These are phyloP conservation scores for Trichopoda pennipes DNA, from an alignment of 2,888 invertebrate genomes.

Conservation along the genomic window DNA sequence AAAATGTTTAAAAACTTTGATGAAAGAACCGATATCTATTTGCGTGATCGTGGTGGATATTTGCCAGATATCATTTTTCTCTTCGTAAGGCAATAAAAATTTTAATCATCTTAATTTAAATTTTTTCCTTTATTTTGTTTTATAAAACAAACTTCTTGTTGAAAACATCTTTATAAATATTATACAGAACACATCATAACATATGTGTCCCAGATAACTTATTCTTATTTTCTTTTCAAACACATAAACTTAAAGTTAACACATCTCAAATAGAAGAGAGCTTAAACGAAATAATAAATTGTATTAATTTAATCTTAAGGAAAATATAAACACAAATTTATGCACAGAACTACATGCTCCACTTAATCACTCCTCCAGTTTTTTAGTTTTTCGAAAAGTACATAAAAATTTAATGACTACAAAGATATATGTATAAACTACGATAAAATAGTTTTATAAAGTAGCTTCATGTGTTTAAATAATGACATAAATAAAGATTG, in stretches of 20 bases:
- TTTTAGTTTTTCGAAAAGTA: constrained; percentile 14
- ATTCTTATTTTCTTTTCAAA: not conserved
- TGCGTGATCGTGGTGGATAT: too few species aligned
- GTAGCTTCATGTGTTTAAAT: too few species aligned
- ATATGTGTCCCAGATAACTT: too few species aligned
- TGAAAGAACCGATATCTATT: too few species aligned
- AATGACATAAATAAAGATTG: not conserved
- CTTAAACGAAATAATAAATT: constrained; percentile 76
- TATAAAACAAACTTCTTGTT: too few species aligned
- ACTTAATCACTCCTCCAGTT: not conserved
- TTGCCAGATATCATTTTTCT: too few species aligned
- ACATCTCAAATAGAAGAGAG: not conserved
- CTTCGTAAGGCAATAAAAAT: too few species aligned
- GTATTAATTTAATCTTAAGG: constrained; percentile 75
- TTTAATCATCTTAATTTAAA: too few species aligned
- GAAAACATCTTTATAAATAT: too few species aligned
- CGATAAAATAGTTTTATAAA: constrained; percentile 7
- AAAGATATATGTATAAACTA: not conserved
- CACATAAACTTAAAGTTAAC: not conserved
- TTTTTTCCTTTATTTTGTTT: too few species aligned
- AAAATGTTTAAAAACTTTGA: too few species aligned
- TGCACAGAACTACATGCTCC: not conserved
- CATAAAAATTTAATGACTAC: constrained; percentile 23
- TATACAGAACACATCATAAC: too few species aligned
- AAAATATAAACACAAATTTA: constrained; percentile 26